Conservation (phyloP, 2,888 invertebrate species). For the Chymomyza procnemis region DNA sequence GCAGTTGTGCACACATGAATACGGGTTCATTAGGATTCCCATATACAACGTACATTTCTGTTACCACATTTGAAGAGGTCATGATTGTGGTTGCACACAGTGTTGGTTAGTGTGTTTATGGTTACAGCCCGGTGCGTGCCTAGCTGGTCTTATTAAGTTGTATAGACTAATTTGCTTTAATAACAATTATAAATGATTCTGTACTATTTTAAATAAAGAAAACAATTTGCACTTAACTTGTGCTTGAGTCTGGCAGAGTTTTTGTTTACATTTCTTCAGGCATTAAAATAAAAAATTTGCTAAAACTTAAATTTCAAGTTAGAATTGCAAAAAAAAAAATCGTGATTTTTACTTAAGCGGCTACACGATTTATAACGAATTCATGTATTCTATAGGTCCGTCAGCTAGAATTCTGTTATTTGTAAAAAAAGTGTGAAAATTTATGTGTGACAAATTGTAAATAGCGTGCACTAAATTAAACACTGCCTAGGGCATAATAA, state of each 20-base stretch:
- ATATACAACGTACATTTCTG: conserved; percentile 9
- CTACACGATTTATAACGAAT: no score
- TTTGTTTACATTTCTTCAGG: no score
- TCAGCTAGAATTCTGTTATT: neutral
- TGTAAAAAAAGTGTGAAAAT: neutral
- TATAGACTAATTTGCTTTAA: neutral
- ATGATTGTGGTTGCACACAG: neutral
- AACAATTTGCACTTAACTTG: neutral
- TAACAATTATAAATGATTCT: neutral
- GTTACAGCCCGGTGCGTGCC: neutral
- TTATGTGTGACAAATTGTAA: neutral
- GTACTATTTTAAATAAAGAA: neutral
- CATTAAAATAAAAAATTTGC: no score
- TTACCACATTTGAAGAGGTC: neutral
- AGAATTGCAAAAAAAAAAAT: no score
- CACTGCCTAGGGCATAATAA: neutral
- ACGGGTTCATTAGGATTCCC: conserved; percentile 57
- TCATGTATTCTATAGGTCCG: neutral
- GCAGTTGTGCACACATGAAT: conserved; percentile 49
- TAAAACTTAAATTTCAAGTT: no score
- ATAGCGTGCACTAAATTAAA: neutral
- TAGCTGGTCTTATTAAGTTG: neutral
- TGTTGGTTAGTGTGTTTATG: neutral
- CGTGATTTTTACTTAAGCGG: no score
- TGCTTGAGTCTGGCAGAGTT: no score